Conservation (phyloP, 2,113 vertebrate genomes). For the Acanthochromis polyacanthus region DNA sequence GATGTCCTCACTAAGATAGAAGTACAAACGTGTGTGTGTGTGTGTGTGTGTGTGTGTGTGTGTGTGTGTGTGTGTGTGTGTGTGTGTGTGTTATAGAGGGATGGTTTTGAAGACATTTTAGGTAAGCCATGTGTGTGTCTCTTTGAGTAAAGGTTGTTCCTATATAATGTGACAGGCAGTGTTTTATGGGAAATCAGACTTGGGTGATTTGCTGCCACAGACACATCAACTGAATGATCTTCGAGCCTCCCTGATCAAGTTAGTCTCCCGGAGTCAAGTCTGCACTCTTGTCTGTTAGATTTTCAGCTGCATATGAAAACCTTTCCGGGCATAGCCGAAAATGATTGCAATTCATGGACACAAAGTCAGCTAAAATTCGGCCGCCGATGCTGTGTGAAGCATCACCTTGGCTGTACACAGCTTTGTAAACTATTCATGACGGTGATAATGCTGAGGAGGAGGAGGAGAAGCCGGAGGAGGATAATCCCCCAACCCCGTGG, state of each 20-base stretch:
- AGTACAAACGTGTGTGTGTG: too few relatives aligned
- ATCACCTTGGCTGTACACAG: constrained; percentile 50
- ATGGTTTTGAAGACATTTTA: neutral
- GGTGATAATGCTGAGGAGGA: constrained; percentile 41
- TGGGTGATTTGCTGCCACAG: constrained; percentile 70
- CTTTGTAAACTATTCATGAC: constrained; percentile 57
- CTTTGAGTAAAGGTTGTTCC: constrained; percentile 81
- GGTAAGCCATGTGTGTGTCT: constrained; percentile 54
- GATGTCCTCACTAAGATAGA: too few relatives aligned
- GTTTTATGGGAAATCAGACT: constrained; percentile 65
- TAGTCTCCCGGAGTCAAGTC: constrained; percentile 50
- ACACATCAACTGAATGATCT: constrained; percentile 73
- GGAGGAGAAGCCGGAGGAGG: constrained; percentile 21
- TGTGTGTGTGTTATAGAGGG: constrained; percentile 34
- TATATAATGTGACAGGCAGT: constrained; percentile 79
- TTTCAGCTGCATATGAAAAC: constrained; percentile 43
- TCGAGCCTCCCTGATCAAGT: constrained; percentile 70
- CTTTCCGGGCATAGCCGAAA: constrained; percentile 5
- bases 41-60: constrained; percentile 3
- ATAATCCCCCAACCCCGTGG: constrained; percentile 18
- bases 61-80: constrained; percentile 17
- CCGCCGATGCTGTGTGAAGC: constrained; percentile 39
- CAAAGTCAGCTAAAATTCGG: constrained; percentile 56
- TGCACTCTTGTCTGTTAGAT: constrained; percentile 32
- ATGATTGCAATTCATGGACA: constrained; percentile 40